phyloP scores from a whole-genome alignment of 2,113 vertebrate genomes.

The Scortum barcoo region DNA sequence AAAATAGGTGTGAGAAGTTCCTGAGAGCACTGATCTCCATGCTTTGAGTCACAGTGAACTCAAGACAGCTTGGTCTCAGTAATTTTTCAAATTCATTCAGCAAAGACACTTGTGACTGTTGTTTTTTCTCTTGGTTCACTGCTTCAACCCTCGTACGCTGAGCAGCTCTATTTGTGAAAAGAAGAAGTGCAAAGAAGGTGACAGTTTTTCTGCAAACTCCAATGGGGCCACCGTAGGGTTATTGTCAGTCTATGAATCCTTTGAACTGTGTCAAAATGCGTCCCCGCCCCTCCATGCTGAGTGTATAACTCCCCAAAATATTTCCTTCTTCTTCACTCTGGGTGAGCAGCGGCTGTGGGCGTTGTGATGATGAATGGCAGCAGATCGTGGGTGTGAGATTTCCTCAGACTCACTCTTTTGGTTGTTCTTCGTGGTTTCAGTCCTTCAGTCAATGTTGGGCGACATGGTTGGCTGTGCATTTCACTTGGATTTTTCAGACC shows the following conservation, averaged over 20 bases:
- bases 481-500: neutral
- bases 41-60: constrained; percentile 21
- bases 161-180: constrained; percentile 50
- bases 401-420: neutral
- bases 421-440: constrained; percentile 39
- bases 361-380: neutral
- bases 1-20: neutral
- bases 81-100: neutral
- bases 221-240: neutral
- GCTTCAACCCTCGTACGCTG: neutral
- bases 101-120: neutral
- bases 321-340: constrained; percentile 23
- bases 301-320: neutral
- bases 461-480: constrained; percentile 18
- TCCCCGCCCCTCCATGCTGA: constrained; percentile 31
- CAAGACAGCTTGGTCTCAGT: neutral
- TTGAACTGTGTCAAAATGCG: neutral
- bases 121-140: neutral
- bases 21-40: neutral
- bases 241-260: neutral
- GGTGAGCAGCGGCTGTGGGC: neutral
- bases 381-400: constrained; percentile 2
- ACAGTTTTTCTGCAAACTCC: neutral
- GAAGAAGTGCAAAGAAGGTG: constrained; percentile 34
- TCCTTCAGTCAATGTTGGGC: neutral